Percentiles rank a stretch among this genome's conserved stretches.
phyloP scores from a whole-genome alignment of 53 echinoderm and acorn worm genomes.

The Henricia sp. region DNA sequence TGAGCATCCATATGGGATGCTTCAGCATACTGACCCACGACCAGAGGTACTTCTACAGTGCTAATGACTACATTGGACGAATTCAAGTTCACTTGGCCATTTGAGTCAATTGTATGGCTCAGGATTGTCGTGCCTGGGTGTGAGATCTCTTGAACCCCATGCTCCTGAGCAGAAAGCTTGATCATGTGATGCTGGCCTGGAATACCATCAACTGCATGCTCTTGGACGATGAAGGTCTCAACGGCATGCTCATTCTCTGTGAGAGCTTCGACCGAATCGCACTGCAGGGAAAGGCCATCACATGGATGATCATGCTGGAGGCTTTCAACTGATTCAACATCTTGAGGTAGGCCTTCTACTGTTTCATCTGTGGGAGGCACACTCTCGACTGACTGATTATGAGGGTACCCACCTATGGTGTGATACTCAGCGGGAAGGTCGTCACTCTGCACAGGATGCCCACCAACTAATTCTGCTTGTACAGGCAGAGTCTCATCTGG shows the following conservation, averaged over 20 bases:
- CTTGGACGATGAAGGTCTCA: conserved; percentile 46
- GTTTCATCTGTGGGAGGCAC: conserved; percentile 3
- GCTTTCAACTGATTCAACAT: not conserved
- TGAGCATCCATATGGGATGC: conserved; percentile 53
- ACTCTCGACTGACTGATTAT: not conserved
- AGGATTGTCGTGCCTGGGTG: conserved; percentile 21
- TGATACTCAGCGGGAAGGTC: not conserved
- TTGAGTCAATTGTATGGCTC: not conserved
- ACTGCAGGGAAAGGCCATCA: conserved; percentile 18
- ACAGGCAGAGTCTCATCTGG: not conserved
- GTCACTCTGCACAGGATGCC: conserved; percentile 1
- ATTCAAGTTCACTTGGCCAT: conserved; percentile 40
- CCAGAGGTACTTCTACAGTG: conserved; percentile 35
- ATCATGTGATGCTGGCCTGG: conserved; percentile 43
- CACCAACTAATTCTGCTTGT: not conserved
- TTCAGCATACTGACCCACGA: conserved; percentile 13
- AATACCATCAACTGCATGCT: conserved; percentile 22
- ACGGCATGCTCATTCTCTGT: conserved; percentile 4
- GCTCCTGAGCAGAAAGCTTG: conserved; percentile 18
- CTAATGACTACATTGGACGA: conserved; percentile 48
- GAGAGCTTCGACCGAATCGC: conserved; percentile 11
- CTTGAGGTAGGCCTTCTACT: conserved; percentile 20
- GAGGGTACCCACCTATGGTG: not conserved
- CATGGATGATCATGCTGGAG: not conserved
- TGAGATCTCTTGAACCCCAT: conserved; percentile 7